Base-by-base conservation (phyloP, 2,888 invertebrate genomes). In the Mystacides longicornis region DNA sequence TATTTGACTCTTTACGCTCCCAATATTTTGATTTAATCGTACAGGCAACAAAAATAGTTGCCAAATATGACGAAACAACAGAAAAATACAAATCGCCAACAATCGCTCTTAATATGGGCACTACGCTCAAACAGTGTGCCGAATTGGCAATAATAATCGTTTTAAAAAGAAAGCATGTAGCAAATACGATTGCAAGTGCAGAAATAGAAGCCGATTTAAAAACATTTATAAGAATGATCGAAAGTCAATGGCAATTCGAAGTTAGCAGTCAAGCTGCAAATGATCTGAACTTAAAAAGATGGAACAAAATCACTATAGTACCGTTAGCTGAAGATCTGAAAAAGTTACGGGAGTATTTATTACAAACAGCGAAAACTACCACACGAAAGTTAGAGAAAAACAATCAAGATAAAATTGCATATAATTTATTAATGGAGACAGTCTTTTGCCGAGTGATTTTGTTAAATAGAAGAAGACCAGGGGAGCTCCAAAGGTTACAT, bases 251-350 rank as follows among this genome's bases (percentile, higher is more conserved):
- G 43, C 7, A 43, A 16, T 43, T 43, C 16, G 43, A 43, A 7
- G 43, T 43, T 43, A 14, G 11, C 16, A 14, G 11, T 43, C 43
- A 43, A 16, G 43, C 43, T 14, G 43, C 43, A 43, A 16, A 43
- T 43, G 43, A 43, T 43, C 16, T 43, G 43, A 43, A 43, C 16
- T 16, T 43, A 16, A 43, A 16, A 16, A 43, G 16, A 16, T 43
- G 43, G 43, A 43, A 43, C 27, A 49, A 49, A 3, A 49, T 49
- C 49, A 49, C 49, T 18, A 49, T 49, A 4, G 27, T 49, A 27
- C 27, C 49, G 23, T 31, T 49, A 11, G 49, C 49, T 2, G 21
- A 20, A 11, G 49, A 50, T 33, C 33, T 50, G 19, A 50, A 50
- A 33, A 2, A 31, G 33, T 50, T 50, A 14, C 27, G 3, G 19